Evolutionary conservation across 2,888 invertebrate genomes (phyloP).

Genomic region (Rugalucina vietnamica): DNA sequence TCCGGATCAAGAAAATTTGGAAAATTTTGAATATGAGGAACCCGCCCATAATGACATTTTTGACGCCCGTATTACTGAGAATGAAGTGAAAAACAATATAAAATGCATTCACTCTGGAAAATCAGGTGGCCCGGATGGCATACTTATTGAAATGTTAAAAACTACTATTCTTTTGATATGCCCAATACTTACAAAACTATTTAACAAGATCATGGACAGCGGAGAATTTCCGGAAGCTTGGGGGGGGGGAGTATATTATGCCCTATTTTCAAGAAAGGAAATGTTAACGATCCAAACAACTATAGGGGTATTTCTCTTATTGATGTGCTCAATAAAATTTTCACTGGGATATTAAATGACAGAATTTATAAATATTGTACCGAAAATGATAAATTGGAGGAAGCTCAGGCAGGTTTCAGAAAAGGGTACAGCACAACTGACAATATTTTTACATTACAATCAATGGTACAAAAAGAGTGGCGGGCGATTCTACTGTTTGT

Average conservation of each 20-base stretch:
- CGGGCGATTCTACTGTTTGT: not conserved
- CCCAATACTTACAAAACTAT: not conserved
- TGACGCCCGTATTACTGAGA: not conserved
- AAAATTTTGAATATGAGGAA: not conserved
- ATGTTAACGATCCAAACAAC: constrained; percentile 1
- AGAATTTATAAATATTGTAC: not conserved
- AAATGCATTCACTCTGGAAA: not conserved
- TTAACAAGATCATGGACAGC: constrained; percentile 11
- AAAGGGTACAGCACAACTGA: not conserved
- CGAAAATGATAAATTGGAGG: not conserved
- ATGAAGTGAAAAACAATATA: constrained; percentile 1
- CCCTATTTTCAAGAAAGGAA: constrained; percentile 5
- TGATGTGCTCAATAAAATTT: constrained; percentile 8
- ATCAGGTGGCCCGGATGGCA: not conserved
- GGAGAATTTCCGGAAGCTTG: constrained; percentile 13
- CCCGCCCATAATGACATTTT: not conserved
- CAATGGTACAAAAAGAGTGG: not conserved
- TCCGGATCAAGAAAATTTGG: not conserved
- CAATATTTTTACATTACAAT: constrained; percentile 14
- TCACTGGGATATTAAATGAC: not conserved
- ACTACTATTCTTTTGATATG: not conserved
- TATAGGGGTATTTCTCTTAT: constrained; percentile 24
- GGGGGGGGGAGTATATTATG: not conserved
- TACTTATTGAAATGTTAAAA: not conserved
- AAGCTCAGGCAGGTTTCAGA: constrained; percentile 18